Conservation (phyloP, 2,113 vertebrate species). For the Peromyscus polionotus region DNA sequence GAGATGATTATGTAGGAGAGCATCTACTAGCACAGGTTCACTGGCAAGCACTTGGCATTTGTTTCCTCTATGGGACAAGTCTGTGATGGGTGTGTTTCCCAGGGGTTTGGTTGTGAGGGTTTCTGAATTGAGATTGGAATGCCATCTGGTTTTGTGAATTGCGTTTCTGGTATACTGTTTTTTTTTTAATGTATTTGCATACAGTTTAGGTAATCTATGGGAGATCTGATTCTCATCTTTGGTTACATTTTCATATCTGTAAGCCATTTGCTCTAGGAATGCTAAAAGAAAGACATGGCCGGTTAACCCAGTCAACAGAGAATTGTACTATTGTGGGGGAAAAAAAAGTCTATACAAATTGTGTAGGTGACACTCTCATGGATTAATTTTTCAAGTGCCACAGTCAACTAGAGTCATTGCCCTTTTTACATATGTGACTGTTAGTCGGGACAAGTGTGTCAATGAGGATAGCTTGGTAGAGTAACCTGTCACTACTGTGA, state of each 20-base stretch:
- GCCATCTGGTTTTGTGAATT: not conserved
- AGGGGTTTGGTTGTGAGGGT: not conserved
- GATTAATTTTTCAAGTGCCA: not conserved
- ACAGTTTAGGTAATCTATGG: not conserved
- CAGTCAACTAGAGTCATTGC: not conserved
- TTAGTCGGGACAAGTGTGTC: not conserved
- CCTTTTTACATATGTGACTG: not conserved
- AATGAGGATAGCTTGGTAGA: not conserved
- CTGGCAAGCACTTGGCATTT: not conserved
- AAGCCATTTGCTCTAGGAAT: not conserved
- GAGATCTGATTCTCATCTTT: not conserved
- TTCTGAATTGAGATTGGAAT: not conserved
- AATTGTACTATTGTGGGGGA: not conserved
- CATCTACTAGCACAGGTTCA: not conserved
- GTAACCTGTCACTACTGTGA: not conserved
- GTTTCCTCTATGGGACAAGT: not conserved
- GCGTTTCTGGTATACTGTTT: not conserved
- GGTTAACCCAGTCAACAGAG: not conserved
- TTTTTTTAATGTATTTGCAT: not conserved
- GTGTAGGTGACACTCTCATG: not conserved
- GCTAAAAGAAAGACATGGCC: not conserved
- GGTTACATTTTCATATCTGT: not conserved
- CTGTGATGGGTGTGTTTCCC: not conserved
- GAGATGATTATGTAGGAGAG: not conserved
- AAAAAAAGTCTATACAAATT: not conserved